Evolutionary conservation across 2,888 invertebrate species (phyloP), one percentile per base, ranked within the genome.

Genomic region (Cerastis leucographa): DNA sequence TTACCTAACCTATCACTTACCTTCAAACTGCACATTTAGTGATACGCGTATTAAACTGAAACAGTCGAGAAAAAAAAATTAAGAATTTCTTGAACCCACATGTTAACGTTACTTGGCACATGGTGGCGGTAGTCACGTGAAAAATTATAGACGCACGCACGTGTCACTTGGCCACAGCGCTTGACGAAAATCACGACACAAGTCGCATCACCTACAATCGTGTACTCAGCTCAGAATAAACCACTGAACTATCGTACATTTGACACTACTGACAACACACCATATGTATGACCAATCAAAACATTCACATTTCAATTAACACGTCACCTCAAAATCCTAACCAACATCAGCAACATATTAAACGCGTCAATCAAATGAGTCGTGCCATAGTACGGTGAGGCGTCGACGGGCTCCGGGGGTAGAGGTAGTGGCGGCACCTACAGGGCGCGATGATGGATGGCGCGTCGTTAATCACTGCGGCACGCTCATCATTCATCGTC

Each of bases 401-500:
- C 88, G 88, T 80, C 81, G 88, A 87, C 88, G 86, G 81, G 76
- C 84, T 84, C 68, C 67, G 44, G 76, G 80, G 86, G 80, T 82
- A 74, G 74, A 78, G 65, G 64, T 65, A 78, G 80, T 51, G 80
- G 49, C 72, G 59, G 79, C 80, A 72, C 83, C 83, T 77, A 81
- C 84, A 77, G 78, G 80, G 85, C 81, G 85, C 74, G 81, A 90
- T 92, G 92, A 92, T 90, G 91, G 91, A 92, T 92, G 90, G 86
- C 84, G 83, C 85, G 89, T 94, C 94, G 94, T 94, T 94, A 94
- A 94, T 94, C 94, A 94, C 94, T 82, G 88, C 85, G 85, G 76
- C 85, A 65, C 67, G 86, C 84, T 88, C 90, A 90, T 90, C 89
- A 89, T 90, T 90, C 89, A 90, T 90, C 89, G 88, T 89, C 90